A percentile compares a stretch with the other conserved stretches of the same genome.
phyloP scores from a whole-genome alignment of 2,113 vertebrate species.

The Ploceus nigricollis region DNA sequence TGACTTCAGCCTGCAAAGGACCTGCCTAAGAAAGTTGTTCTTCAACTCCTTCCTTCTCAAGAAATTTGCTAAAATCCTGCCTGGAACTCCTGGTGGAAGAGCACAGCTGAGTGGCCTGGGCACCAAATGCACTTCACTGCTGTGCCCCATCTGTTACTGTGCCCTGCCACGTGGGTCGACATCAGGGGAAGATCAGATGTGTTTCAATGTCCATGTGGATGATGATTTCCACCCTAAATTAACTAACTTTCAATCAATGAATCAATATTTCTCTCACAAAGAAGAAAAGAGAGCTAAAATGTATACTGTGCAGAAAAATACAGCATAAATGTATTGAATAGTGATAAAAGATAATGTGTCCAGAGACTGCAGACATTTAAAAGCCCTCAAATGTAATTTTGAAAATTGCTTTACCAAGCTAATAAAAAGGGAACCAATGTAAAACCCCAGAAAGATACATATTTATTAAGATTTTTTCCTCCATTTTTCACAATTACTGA shows the following conservation, averaged over 20 bases:
- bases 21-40: neutral
- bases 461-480: neutral
- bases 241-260: neutral
- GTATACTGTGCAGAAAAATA: neutral
- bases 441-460: neutral
- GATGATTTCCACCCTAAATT: neutral
- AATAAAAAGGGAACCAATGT: neutral
- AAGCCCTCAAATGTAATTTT: neutral
- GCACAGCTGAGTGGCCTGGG: neutral
- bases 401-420: neutral
- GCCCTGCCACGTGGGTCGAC: fast-evolving
- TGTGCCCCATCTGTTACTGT: neutral
- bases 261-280: neutral
- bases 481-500: neutral
- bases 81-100: neutral
- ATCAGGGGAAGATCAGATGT: neutral
- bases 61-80: neutral
- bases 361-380: neutral
- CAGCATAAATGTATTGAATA: neutral
- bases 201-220: neutral
- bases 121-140: neutral
- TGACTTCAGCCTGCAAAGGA: neutral
- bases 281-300: neutral
- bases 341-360: neutral
- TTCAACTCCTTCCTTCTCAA: neutral